phyloP scores from a whole-genome alignment of 2,888 invertebrate species.

The Xylocampa areola region DNA sequence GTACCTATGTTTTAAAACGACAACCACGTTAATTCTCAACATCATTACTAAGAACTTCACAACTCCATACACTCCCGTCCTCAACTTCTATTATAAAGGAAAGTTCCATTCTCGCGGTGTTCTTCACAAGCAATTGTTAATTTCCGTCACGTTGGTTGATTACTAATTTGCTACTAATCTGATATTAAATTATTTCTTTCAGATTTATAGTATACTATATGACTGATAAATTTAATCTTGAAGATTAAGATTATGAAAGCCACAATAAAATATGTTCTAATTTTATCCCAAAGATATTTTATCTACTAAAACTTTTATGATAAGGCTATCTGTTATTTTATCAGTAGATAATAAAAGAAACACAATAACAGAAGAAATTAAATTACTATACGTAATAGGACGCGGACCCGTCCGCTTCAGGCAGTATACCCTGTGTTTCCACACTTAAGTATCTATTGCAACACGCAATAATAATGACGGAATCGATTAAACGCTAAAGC shows the following conservation, averaged over 20 bases:
- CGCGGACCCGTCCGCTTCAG: background rate
- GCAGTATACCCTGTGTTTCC: constrained; percentile 27
- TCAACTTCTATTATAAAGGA: constrained; percentile 15
- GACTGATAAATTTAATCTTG: constrained; percentile 36
- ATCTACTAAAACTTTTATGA: constrained; percentile 21
- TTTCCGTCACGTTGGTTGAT: constrained; percentile 15
- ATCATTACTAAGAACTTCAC: constrained; percentile 5
- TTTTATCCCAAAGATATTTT: constrained; percentile 39
- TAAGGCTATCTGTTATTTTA: constrained; percentile 15
- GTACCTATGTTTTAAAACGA: constrained; percentile 6
- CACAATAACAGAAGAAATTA: background rate
- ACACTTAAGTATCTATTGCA: constrained; percentile 45
- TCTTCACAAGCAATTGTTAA: constrained; percentile 6
- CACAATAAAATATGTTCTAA: constrained; percentile 29
- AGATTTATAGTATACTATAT: constrained; percentile 26
- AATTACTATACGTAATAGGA: background rate
- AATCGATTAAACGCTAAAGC: constrained; percentile 55
- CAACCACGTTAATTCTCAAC: constrained; percentile 13
- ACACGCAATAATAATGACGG: constrained; percentile 57
- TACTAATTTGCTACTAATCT: constrained; percentile 21
- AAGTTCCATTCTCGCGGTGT: constrained; percentile 24
- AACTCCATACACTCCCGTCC: constrained; percentile 14
- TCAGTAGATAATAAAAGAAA: constrained; percentile 4
- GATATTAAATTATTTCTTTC: constrained; percentile 24
- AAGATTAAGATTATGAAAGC: constrained; percentile 33